Conservation (phyloP, 2,797 vertebrate species). For the Oreortyx pictus region DNA sequence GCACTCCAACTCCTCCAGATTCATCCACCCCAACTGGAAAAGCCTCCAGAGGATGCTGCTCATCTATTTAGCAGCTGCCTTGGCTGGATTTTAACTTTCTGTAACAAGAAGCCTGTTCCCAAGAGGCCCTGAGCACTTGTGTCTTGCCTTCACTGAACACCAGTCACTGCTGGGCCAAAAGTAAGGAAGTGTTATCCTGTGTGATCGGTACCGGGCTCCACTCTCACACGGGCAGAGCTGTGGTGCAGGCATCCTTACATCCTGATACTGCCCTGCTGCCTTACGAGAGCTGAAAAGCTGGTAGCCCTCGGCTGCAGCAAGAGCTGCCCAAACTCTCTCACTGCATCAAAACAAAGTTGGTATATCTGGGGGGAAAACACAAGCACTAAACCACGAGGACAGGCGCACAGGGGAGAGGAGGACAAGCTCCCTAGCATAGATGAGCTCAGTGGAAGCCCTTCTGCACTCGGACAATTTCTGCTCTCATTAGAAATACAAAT, state of each 20-base stretch:
- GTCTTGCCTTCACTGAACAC: conserved; percentile 11
- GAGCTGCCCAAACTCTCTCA: background rate
- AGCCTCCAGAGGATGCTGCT: conserved; percentile 48
- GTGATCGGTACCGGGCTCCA: background rate
- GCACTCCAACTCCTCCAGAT: conserved; percentile 62
- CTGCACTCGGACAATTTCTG: background rate
- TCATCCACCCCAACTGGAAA: conserved; percentile 47
- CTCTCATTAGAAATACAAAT: background rate
- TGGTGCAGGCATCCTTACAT: background rate
- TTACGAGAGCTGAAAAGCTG: fast-evolving
- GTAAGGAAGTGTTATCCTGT: background rate
- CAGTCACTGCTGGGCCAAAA: background rate
- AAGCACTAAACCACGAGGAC: background rate
- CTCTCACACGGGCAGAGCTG: background rate
- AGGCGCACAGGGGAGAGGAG: background rate
- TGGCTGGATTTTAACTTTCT: conserved; percentile 32
- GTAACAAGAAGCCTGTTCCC: conserved; percentile 42
- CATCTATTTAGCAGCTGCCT: conserved; percentile 38
- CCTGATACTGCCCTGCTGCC: background rate
- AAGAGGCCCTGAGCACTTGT: conserved; percentile 12
- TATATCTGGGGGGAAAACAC: background rate
- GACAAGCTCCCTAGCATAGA: background rate
- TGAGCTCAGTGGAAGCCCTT: background rate
- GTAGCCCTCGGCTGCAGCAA: background rate
- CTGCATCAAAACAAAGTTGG: background rate